These are phyloP conservation scores for Sinonovacula constricta DNA, from an alignment of 1,140 invertebrate genomes.

Conservation along the genomic window DNA sequence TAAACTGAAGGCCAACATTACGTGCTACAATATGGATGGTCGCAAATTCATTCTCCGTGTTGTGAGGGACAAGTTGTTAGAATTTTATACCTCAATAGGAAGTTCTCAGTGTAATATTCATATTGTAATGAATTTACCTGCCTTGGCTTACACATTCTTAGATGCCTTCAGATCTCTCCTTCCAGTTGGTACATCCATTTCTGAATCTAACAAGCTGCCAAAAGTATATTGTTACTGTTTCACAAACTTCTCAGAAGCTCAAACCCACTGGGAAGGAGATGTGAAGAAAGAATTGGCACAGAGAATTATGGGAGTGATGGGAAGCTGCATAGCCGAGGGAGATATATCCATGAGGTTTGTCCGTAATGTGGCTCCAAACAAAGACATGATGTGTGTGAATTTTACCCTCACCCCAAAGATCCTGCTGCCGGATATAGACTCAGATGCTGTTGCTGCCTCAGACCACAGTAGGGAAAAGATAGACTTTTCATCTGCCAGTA, in stretches of 20 bases:
- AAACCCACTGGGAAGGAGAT: slow-evolving; percentile 59
- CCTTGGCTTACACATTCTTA: slow-evolving; percentile 92
- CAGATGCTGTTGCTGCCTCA: neutral
- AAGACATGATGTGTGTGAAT: slow-evolving; percentile 94
- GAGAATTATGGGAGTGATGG: slow-evolving; percentile 85
- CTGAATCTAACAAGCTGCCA: slow-evolving; percentile 39
- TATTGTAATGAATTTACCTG: slow-evolving; percentile 98
- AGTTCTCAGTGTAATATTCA: slow-evolving; percentile 81
- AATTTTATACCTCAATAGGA: too few relatives aligned
- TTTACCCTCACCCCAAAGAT: slow-evolving; percentile 82
- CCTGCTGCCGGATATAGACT: slow-evolving; percentile 48
- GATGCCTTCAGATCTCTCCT: slow-evolving; percentile 84
- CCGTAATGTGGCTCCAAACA: slow-evolving; percentile 93
- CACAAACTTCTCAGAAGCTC: slow-evolving; percentile 78
- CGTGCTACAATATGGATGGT: slow-evolving; percentile 90
- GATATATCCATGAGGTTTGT: slow-evolving; percentile 86
- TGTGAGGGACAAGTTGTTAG: slow-evolving; percentile 78
- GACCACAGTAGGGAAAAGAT: too few relatives aligned
- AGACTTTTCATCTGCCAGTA: too few relatives aligned
- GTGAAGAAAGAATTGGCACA: slow-evolving; percentile 79
- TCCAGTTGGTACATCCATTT: slow-evolving; percentile 1
- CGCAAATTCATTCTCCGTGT: slow-evolving; percentile 89
- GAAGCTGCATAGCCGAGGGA: slow-evolving; percentile 80
- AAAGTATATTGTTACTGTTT: slow-evolving; percentile 78
- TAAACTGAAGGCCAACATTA: slow-evolving; percentile 82